phyloP scores from a whole-genome alignment of 2,113 vertebrate genomes.

The Neomonachus schauinslandi region DNA sequence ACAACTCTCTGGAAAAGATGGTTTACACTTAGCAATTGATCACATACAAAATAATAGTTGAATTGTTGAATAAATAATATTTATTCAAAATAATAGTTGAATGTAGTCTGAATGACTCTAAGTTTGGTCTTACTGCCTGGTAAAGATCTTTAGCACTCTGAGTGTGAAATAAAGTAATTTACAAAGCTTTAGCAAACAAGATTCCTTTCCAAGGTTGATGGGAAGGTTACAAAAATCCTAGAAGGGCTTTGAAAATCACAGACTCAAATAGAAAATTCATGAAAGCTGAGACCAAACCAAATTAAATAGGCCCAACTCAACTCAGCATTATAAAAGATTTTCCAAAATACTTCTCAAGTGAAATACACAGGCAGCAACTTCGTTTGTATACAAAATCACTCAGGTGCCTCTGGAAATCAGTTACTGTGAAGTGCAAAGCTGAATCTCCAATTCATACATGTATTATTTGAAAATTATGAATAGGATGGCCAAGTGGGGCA shows the following conservation, averaged over 20 bases:
- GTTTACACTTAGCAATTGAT: not conserved
- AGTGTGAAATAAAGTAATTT: slow-evolving; percentile 60
- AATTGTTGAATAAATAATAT: not conserved
- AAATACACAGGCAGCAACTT: slow-evolving; percentile 70
- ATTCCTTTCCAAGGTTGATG: not conserved
- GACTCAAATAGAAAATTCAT: slow-evolving; percentile 67
- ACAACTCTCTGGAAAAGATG: not conserved
- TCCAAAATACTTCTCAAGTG: slow-evolving; percentile 73
- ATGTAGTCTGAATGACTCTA: not conserved
- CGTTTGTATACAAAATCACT: slow-evolving; percentile 68
- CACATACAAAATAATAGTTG: slow-evolving; percentile 18
- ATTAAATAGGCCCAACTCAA: slow-evolving; percentile 63
- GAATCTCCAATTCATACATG: slow-evolving; percentile 46
- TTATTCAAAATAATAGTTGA: slow-evolving; percentile 13
- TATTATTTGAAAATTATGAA: slow-evolving; percentile 49
- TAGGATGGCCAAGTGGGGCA: not conserved
- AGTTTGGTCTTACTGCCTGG: not conserved
- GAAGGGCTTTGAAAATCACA: slow-evolving; percentile 59
- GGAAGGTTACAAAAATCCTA: slow-evolving; percentile 44
- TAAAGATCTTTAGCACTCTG: not conserved
- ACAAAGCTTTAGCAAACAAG: slow-evolving; percentile 19
- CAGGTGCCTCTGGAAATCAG: slow-evolving; percentile 56
- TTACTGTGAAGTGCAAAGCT: slow-evolving; percentile 60
- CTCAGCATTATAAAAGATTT: slow-evolving; percentile 51
- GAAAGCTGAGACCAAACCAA: slow-evolving; percentile 51